Evolutionary conservation across 2,113 vertebrate species (phyloP).

Genomic region (Seriola rivoliana): DNA sequence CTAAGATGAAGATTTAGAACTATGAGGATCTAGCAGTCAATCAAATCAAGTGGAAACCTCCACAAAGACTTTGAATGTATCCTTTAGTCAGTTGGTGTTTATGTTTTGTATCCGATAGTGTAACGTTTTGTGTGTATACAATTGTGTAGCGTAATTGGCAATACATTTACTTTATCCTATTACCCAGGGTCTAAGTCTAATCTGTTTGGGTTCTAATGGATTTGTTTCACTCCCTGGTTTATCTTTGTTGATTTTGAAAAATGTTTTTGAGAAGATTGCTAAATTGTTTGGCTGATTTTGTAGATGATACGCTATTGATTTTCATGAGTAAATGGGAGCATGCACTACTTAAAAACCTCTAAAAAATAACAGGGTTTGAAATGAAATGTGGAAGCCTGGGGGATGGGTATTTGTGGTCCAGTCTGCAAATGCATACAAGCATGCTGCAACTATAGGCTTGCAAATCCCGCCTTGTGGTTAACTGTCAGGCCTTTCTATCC

Average conservation of each 20-base stretch:
- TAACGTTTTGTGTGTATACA: no score
- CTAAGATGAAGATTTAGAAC: no score
- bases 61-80: no score
- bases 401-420: constrained; percentile 50
- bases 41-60: no score
- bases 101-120: no score
- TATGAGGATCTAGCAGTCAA: no score
- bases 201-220: not conserved
- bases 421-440: constrained; percentile 57
- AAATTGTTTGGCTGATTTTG: not conserved
- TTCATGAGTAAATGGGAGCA: not conserved
- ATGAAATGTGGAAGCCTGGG: not conserved
- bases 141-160: no score
- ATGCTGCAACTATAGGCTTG: constrained; percentile 54
- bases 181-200: no score
- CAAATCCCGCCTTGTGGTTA: constrained; percentile 63
- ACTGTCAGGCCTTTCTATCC: constrained; percentile 52
- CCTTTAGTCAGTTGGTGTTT: no score
- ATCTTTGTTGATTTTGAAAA: not conserved
- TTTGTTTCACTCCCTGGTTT: not conserved
- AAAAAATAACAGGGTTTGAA: not conserved
- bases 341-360: not conserved
- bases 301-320: not conserved
- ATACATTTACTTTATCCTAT: not conserved
- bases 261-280: not conserved